Conservation (phyloP, 2,888 invertebrate genomes). For the Nesidiocoris tenuis region DNA sequence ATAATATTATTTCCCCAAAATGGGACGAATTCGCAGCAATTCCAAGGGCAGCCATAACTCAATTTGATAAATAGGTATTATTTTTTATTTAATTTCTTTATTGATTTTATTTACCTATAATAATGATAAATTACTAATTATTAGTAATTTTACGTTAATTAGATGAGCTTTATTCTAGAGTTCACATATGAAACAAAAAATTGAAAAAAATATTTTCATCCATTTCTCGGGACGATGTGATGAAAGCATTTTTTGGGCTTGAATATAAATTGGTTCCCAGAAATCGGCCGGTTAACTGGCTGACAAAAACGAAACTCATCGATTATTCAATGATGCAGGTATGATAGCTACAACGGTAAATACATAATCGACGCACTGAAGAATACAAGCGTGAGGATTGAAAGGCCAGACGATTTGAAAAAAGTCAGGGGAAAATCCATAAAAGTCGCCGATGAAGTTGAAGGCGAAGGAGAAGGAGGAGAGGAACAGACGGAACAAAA, state of each 20-base stretch:
- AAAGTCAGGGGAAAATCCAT: constrained; percentile 17
- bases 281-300: too few relatives aligned
- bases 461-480: constrained; percentile 16
- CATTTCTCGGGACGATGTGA: too few relatives aligned
- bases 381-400: not conserved
- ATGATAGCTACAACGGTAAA: constrained; percentile 37
- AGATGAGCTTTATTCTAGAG: too few relatives aligned
- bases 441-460: not conserved
- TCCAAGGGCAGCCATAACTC: not conserved
- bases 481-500: not conserved
- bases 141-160: too few relatives aligned
- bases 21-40: not conserved
- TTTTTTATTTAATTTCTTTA: not conserved
- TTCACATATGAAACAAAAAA: too few relatives aligned
- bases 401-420: not conserved
- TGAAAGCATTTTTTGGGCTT: too few relatives aligned
- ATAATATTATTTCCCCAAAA: not conserved
- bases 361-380: constrained; percentile 34
- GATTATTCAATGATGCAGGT: constrained; percentile 5
- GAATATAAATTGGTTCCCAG: too few relatives aligned
- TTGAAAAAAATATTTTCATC: too few relatives aligned
- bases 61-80: not conserved
- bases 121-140: too few relatives aligned
- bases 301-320: not conserved
- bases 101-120: not conserved